Evolutionary conservation across 2,797 vertebrate genomes (phyloP), one percentile per base, ranked within the genome.

Genomic region (Myiotriccus ornatus): DNA sequence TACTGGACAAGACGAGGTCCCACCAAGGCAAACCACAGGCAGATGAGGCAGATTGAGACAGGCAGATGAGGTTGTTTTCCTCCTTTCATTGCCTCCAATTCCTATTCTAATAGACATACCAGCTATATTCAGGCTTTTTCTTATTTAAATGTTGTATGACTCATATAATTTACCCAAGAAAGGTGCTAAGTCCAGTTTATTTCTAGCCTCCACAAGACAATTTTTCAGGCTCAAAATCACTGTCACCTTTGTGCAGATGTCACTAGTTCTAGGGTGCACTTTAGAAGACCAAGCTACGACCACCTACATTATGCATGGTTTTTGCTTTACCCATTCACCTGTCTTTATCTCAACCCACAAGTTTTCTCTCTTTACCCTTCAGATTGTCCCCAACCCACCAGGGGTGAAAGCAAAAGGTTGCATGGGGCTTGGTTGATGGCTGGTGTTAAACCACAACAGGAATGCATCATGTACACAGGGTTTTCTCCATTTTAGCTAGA

Each of bases 401-500:
- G 3, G 6, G 62, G 39, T 10, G 17, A 55, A 30, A 88, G 34
- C 4, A 15, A 35, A 55, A 41, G 22, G 30, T 34, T 41, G 30
- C 35, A 12, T 5, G 32, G 47, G 55, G 18, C 30, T 41, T 47
- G 21, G 34, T 17, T 75, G 53, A 34, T 34, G 19, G 18, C 25
- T 62, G 77, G 23, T 43, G 32, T 55, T 55, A 81, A 81, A 68
- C 32, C 39, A 25, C 6, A 17, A 43, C 9, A 55, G 27, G 34
- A 76, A 12, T 24, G 60, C 13, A 32, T 28, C 7, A 50, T 4
- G 9, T 12, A 52, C 0, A 0, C 15, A 68, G 21, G 9, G 10
- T 47, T 73, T 76, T 74, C 52, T 70, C 68, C 30, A 43, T 67
- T 78, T 87, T 50, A 89, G 35, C 34, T 34, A 64, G 30, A 71